Conservation (phyloP, 2,888 invertebrate species). For the Spisula subtruncata region DNA sequence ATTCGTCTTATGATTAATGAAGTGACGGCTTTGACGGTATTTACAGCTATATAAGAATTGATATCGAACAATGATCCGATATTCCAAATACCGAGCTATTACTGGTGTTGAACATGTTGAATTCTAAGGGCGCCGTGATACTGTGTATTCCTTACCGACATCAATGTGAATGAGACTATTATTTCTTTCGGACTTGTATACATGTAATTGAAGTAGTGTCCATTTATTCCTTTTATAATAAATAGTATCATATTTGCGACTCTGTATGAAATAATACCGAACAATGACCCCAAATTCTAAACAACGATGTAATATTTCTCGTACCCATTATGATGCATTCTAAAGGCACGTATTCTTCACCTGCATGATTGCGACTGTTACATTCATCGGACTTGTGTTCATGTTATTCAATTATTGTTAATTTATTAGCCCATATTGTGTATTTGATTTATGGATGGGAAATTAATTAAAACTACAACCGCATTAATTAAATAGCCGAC, state of each 20-base stretch:
- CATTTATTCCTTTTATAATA: too few relatives aligned
- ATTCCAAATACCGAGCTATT: background rate
- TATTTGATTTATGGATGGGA: background rate
- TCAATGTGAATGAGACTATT: background rate
- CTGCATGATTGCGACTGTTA: background rate
- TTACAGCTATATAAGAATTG: too few relatives aligned
- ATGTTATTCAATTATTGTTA: background rate
- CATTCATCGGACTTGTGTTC: background rate
- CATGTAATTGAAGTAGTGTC: background rate
- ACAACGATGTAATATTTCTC: background rate
- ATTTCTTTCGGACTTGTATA: background rate
- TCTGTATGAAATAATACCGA: too few relatives aligned
- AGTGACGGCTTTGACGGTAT: too few relatives aligned
- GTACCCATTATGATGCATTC: background rate
- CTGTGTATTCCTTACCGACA: background rate
- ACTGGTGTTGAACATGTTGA: background rate
- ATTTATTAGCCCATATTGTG: background rate
- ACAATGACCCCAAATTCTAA: background rate
- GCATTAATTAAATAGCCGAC: too few relatives aligned
- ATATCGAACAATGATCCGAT: background rate
- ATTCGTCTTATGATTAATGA: too few relatives aligned
- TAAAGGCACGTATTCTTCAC: background rate
- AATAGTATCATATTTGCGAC: too few relatives aligned
- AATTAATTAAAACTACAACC: background rate
- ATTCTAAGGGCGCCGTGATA: background rate